Evolutionary conservation across 2,113 vertebrate genomes (phyloP), one percentile per base, ranked within the genome.

Genomic region (Callithrix jacchus): DNA sequence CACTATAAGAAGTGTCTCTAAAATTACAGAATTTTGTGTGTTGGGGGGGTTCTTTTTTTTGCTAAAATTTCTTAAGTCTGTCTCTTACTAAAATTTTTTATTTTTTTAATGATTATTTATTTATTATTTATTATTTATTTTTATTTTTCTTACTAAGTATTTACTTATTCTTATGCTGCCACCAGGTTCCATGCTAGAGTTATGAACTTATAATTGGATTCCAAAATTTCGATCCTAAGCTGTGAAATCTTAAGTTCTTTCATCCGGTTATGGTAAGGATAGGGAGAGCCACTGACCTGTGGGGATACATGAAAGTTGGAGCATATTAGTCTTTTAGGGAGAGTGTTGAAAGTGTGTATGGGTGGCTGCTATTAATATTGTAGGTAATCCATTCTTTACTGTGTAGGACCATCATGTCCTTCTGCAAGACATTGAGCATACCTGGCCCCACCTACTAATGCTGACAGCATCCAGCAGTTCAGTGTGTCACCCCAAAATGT

Each of bases 11-110:
- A 25, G 8, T 6, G 84, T 94, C 92, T 96, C 40, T 71, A 76
- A 95, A 95, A 64, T 92, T 76, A 66, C 17, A 87, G 76, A 91
- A 81, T 97, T 91, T 82, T 95, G n/a, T 91, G 32, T 93, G 77
- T 96, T 82, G 42, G 82, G 25, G 25, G 20, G 93, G n/a, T 93
- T 94, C 17, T 49, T 49, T 32, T 32, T 61, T 95, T 92, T 90
- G 37, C 35, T 92, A 81, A 96, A 76, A 89, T 90, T 79, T 93
- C 84, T 90, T 85, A 70, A 70, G 27, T 82, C 14, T 89, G 6
- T 71, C 35, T 96, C 54, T 76, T 95, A 87, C 45, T 91, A 89
- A 71, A 96, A 89, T 4, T 42, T 42, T 42, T 42, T 42, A 42
- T 42, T 42, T 42, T 42, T 42, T 42, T 42, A n/a, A n/a, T n/a